Percentiles rank a stretch among this genome's conserved stretches.
These are phyloP conservation scores for Anhinga rufa DNA, from an alignment of 2,113 vertebrate genomes.

Conservation along the genomic window DNA sequence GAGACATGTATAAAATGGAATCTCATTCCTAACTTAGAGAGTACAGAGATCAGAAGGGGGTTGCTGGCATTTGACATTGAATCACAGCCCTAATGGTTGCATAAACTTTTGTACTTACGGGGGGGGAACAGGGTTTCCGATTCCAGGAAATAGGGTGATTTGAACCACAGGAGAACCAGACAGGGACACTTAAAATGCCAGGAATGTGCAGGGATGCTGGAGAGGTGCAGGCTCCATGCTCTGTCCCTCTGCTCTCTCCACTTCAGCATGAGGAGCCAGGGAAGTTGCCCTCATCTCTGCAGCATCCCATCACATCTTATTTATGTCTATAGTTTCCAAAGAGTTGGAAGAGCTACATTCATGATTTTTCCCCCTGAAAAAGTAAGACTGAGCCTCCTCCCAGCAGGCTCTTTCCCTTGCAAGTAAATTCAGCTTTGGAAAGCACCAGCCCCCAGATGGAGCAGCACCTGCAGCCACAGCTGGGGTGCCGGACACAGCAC, in stretches of 20 bases:
- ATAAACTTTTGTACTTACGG: background rate
- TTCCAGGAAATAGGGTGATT: background rate
- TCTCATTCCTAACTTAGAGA: background rate
- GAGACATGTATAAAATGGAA: background rate
- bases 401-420: background rate
- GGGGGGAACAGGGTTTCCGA: accelerated
- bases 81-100: background rate
- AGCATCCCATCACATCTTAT: background rate
- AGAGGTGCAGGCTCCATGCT: background rate
- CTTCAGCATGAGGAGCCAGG: background rate
- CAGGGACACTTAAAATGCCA: background rate
- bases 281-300: background rate
- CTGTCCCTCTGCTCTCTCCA: background rate
- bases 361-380: background rate
- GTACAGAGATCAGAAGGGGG: background rate
- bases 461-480: constrained; percentile 1
- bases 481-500: background rate
- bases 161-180: background rate
- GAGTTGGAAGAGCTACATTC: background rate
- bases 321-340: background rate
- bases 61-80: background rate
- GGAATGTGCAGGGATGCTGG: background rate
- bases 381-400: background rate
- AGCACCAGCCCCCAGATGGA: background rate
- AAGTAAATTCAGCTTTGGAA: background rate